Evolutionary conservation across 2,888 invertebrate species (phyloP), one percentile per base, ranked within the genome.

Genomic region (Anarsia innoxiella): DNA sequence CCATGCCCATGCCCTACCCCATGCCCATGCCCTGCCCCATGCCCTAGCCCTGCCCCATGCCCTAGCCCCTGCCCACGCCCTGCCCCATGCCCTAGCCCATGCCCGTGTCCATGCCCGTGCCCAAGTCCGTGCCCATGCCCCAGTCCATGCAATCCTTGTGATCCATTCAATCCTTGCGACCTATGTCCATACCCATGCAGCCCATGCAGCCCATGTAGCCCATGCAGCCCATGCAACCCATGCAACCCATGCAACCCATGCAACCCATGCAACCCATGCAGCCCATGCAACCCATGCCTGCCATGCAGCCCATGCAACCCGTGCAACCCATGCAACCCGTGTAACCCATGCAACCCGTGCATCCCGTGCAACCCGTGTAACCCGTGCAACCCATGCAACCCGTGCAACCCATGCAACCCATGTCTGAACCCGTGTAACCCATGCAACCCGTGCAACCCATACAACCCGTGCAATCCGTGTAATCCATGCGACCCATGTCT

Each of bases 401-500:
- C 30, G 6, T 30, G 30, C 8, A 28, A 28, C 10, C 15, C 30
- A 11, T 30, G 30, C 15, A 15, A 15, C 15, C 30, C 30, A 29
- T 14, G 14, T n/a, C n/a, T n/a, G n/a, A 5, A 30, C n/a, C 30
- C 30, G 8, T 30, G 30, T 12, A 30, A 30, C 15, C 15, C 30
- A 6, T 30, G 30, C 8, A 10, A 14, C 11, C 31, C 31, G 1
- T 31, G 15, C 10, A 31, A 31, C 16, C 31, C 31, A 16, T 31
- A 19, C 19, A 19, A 19, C 19, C 19, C 6, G 19, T 19, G 19
- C 19, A 19, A 19, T 12, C 28, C 28, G 12, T 2, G 28, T n/a
- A n/a, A n/a, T n/a, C n/a, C n/a, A n/a, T n/a, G n/a, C n/a, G n/a
- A n/a, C 31, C 30, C 16, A 2, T 23, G 12, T 9, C 19, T 6